Percentiles rank a stretch among this genome's conserved stretches.
Conservation (phyloP, 2,888 invertebrate genomes). For the Hipparchia sbordonii region DNA sequence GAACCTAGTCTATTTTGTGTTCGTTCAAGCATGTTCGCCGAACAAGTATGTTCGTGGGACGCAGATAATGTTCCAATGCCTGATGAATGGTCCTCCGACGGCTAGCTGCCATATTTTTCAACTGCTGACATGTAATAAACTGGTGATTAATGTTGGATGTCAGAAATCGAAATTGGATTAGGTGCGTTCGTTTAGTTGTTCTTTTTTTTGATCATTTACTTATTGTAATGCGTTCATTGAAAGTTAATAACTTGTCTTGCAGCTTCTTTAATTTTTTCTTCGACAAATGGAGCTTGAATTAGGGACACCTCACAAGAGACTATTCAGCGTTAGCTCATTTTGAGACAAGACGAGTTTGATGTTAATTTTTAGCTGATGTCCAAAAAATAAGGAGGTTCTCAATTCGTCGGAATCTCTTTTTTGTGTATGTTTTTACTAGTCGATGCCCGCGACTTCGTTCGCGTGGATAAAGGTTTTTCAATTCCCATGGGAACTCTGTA, state of each 20-base stretch:
- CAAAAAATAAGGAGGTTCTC: too few species aligned
- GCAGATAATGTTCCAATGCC: background rate
- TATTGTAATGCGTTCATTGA: slow-evolving; percentile 28
- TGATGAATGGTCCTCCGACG: slow-evolving; percentile 44
- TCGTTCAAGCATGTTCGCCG: background rate
- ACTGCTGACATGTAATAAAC: slow-evolving; percentile 61
- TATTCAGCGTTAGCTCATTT: too few species aligned
- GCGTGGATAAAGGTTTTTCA: too few species aligned
- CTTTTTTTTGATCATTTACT: slow-evolving; percentile 23
- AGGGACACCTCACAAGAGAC: too few species aligned
- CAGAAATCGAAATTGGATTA: slow-evolving; percentile 66
- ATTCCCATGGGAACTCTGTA: too few species aligned
- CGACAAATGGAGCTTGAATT: background rate
- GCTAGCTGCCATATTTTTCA: slow-evolving; percentile 64
- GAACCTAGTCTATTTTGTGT: too few species aligned
- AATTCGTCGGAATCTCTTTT: too few species aligned
- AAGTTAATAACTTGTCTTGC: slow-evolving; percentile 23
- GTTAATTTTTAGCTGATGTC: too few species aligned
- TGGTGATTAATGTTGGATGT: slow-evolving; percentile 61
- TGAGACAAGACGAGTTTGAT: too few species aligned
- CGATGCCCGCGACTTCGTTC: too few species aligned
- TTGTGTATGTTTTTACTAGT: too few species aligned
- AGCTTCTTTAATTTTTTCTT: slow-evolving; percentile 12
- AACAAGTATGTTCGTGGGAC: background rate
- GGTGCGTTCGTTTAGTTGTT: slow-evolving; percentile 22